Evolutionary conservation across 2,888 invertebrate species (phyloP).

Genomic region (Ceramica pisi): DNA sequence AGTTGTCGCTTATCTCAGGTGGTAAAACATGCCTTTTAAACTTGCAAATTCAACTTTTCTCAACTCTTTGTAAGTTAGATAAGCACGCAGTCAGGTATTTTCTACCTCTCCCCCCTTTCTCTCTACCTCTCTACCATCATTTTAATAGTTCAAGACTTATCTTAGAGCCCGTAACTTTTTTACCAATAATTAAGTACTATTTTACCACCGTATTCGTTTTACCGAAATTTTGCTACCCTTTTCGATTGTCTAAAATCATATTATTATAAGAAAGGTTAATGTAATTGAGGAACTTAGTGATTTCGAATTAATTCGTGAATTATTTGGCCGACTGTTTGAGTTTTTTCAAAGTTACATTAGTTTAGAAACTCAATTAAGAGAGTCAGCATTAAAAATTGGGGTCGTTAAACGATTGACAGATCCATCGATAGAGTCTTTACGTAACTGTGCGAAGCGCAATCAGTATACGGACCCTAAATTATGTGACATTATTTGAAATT

Average conservation of each 20-base stretch:
- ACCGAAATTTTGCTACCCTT: too few species aligned
- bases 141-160: conserved; percentile 47
- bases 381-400: conserved; percentile 56
- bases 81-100: conserved; percentile 59
- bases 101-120: conserved; percentile 20
- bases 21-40: conserved; percentile 65
- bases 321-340: conserved; percentile 24
- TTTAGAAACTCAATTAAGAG: conserved; percentile 57
- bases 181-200: conserved; percentile 5
- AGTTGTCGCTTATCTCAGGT: conserved; percentile 66
- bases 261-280: conserved; percentile 1
- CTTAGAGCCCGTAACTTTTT: conserved; percentile 13
- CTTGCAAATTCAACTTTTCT: conserved; percentile 64
- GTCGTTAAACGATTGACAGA: conserved; percentile 53
- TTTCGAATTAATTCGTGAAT: conserved; percentile 29
- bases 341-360: conserved; percentile 59
- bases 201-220: not conserved
- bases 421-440: conserved; percentile 63
- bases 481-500: conserved; percentile 87
- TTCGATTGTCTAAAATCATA: not conserved
- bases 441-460: conserved; percentile 73
- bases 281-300: conserved; percentile 16
- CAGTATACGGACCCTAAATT: conserved; percentile 77
- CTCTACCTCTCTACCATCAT: conserved; percentile 25
- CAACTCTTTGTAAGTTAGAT: conserved; percentile 65